Conservation (phyloP, 1,140 invertebrate genomes). For the Harpegnathos saltator region DNA sequence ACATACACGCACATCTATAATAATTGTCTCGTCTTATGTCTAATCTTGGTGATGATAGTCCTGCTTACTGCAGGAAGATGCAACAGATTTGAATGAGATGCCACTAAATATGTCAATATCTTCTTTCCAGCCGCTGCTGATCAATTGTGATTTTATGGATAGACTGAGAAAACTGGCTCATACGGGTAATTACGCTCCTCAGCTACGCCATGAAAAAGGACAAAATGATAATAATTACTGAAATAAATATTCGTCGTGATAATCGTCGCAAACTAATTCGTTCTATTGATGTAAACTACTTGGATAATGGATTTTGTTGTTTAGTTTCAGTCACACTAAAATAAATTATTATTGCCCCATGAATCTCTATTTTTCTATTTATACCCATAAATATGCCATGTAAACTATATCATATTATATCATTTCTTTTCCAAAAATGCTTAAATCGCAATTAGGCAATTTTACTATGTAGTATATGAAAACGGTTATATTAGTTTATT, state of each 20-base stretch:
- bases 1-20: too few relatives aligned
- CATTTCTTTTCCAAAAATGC: too few relatives aligned
- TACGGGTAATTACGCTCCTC: slow-evolving; percentile 20
- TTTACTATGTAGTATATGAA: too few relatives aligned
- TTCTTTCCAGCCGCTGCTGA: slow-evolving; percentile 29
- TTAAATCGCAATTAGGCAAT: too few relatives aligned
- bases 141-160: slow-evolving; percentile 21
- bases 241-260: neutral
- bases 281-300: neutral
- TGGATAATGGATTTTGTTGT: neutral
- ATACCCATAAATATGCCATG: too few relatives aligned
- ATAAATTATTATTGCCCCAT: slow-evolving; percentile 28
- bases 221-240: slow-evolving; percentile 33
- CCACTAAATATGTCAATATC: slow-evolving; percentile 4
- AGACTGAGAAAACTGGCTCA: slow-evolving; percentile 13
- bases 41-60: too few relatives aligned
- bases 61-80: too few relatives aligned
- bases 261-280: neutral
- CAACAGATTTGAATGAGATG: neutral
- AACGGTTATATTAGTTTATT: too few relatives aligned
- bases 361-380: neutral
- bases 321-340: neutral
- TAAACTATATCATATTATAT: too few relatives aligned
- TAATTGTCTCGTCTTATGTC: too few relatives aligned
- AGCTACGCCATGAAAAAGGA: slow-evolving; percentile 1